Percentiles rank a stretch among this genome's conserved stretches.
phyloP scores from a whole-genome alignment of 2,113 vertebrate genomes.

The Mormoops blainvillei region DNA sequence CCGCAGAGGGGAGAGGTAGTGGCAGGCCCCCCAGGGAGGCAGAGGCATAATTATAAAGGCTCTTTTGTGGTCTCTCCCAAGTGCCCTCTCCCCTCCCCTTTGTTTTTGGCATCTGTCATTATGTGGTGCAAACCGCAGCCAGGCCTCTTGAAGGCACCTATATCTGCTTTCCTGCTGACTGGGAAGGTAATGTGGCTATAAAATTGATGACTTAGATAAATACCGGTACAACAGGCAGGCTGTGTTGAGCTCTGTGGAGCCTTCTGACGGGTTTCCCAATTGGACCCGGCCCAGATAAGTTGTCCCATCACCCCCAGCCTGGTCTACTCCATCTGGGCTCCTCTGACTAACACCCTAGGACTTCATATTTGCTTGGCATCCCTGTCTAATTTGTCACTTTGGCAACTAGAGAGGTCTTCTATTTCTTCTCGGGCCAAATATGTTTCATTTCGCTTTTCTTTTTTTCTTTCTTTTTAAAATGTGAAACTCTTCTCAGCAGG shows the following conservation, averaged over 20 bases:
- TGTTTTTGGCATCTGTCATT: slow-evolving; percentile 62
- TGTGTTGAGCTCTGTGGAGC: background rate
- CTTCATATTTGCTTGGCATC: background rate
- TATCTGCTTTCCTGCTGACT: slow-evolving; percentile 50
- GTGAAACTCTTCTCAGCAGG: background rate
- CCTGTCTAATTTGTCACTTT: background rate
- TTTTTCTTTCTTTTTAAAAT: background rate
- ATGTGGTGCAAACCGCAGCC: slow-evolving; percentile 47
- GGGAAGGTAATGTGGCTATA: slow-evolving; percentile 51
- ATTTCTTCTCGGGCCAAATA: slow-evolving; percentile 14
- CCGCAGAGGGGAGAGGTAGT: background rate
- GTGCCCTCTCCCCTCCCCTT: slow-evolving; percentile 18
- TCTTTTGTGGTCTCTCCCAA: slow-evolving; percentile 64
- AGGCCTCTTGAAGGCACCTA: slow-evolving; percentile 17
- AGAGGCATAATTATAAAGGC: slow-evolving; percentile 60
- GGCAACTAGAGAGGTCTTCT: background rate
- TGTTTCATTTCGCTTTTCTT: background rate
- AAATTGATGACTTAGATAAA: slow-evolving; percentile 57
- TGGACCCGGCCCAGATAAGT: background rate
- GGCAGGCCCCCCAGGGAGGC: slow-evolving; percentile 10
- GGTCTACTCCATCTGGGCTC: background rate
- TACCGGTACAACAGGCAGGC: slow-evolving; percentile 20
- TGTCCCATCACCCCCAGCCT: background rate
- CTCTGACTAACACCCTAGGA: background rate
- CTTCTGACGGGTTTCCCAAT: background rate